Evolutionary conservation across 1,140 invertebrate species (phyloP).

Genomic region (Mylabris phalerata): DNA sequence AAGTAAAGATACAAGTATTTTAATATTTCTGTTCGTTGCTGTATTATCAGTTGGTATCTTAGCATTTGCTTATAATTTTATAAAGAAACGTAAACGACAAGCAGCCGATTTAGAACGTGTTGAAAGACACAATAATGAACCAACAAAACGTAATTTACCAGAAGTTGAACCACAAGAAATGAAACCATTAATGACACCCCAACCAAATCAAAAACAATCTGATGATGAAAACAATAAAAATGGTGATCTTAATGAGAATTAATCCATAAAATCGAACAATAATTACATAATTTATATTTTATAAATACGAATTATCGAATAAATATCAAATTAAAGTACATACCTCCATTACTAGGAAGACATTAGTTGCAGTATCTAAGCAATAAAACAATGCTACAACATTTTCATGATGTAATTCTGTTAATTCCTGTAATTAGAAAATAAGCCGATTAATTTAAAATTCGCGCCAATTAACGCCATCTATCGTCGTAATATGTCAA

Average conservation of each 20-base stretch:
- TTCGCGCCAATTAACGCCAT: neutral
- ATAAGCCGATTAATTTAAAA: neutral
- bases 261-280: neutral
- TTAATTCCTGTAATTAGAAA: conserved; percentile 71
- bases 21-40: conserved; percentile 43
- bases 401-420: conserved; percentile 95
- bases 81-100: conserved; percentile 27
- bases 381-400: conserved; percentile 95
- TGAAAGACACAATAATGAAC: neutral
- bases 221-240: neutral
- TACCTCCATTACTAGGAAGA: conserved; percentile 96
- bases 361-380: conserved; percentile 89
- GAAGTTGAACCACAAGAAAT: conserved; percentile 26
- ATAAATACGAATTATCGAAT: neutral
- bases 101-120: conserved; percentile 12
- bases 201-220: too few species aligned
- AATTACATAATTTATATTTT: too few species aligned
- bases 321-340: conserved; percentile 32
- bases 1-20: conserved; percentile 25
- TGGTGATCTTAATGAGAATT: neutral
- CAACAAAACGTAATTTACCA: conserved; percentile 6
- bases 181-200: conserved; percentile 24
- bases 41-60: conserved; percentile 44
- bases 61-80: conserved; percentile 45
- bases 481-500: neutral